Evolutionary conservation across 2,113 vertebrate species (phyloP).

Genomic region (Glareola pratincola): DNA sequence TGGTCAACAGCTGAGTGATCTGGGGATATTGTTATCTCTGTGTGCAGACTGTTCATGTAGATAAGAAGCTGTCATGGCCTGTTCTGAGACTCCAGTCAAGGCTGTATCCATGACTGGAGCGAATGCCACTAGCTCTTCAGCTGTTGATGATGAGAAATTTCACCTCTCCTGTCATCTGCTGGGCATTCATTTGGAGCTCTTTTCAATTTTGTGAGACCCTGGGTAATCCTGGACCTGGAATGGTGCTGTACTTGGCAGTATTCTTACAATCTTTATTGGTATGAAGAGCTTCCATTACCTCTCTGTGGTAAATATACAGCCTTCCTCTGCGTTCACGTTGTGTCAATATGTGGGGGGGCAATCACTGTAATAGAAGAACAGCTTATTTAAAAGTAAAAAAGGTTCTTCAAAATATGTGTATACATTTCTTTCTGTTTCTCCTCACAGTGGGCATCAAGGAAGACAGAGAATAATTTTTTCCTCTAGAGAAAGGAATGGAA

Average conservation of each 20-base stretch:
- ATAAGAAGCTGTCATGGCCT: background rate
- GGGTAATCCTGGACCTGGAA: fast-evolving
- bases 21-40: background rate
- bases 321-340: fast-evolving
- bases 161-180: background rate
- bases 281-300: background rate
- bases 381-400: background rate
- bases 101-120: background rate
- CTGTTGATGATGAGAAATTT: background rate
- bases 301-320: background rate
- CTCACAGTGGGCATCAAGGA: background rate
- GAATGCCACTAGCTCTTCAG: background rate
- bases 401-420: background rate
- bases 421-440: background rate
- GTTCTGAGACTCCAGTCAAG: background rate
- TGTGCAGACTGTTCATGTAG: background rate
- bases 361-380: background rate
- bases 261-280: background rate
- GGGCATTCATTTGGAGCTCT: background rate
- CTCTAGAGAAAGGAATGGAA: background rate
- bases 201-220: background rate
- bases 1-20: background rate
- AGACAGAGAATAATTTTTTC: background rate
- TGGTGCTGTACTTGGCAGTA: background rate
- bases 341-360: background rate